These are phyloP conservation scores for Rosalia funebris DNA, from an alignment of 2,888 invertebrate species.

Conservation along the genomic window DNA sequence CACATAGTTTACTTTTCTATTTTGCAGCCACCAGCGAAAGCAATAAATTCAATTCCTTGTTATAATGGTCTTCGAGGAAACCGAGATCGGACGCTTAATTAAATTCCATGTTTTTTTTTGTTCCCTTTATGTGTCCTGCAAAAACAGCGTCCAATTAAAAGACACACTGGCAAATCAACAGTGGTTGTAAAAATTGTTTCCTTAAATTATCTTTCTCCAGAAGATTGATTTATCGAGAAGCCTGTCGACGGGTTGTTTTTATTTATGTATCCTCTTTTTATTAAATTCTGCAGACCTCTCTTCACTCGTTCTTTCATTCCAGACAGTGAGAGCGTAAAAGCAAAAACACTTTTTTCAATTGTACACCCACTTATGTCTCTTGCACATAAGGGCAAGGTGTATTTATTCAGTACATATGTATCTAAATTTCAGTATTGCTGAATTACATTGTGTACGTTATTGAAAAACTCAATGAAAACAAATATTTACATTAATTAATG, in stretches of 20 bases:
- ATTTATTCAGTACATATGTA: too few species aligned
- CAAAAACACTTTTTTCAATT: background rate
- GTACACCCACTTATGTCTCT: background rate
- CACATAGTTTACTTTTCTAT: conserved; percentile 1
- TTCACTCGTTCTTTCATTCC: background rate
- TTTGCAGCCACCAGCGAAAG: background rate
- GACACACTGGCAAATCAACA: background rate
- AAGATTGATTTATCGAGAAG: background rate
- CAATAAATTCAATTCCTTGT: conserved; percentile 4
- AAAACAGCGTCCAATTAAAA: conserved; percentile 18
- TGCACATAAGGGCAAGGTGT: background rate
- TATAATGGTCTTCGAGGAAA: background rate
- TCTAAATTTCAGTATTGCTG: too few species aligned
- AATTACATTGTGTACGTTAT: too few species aligned
- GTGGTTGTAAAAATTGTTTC: conserved; percentile 2
- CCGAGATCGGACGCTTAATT: background rate
- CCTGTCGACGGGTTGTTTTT: background rate
- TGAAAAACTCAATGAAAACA: too few species aligned
- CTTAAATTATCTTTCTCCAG: background rate
- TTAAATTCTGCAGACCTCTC: background rate
- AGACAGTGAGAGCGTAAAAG: background rate
- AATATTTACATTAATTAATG: too few species aligned
- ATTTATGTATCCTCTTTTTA: background rate
- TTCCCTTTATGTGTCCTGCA: conserved; percentile 3
- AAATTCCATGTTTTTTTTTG: background rate